These are phyloP conservation scores for Chondrilla cf. caribensis DNA, from an alignment of 37 sponge, comb jelly and placozoan genomes.

Conservation along the genomic window DNA sequence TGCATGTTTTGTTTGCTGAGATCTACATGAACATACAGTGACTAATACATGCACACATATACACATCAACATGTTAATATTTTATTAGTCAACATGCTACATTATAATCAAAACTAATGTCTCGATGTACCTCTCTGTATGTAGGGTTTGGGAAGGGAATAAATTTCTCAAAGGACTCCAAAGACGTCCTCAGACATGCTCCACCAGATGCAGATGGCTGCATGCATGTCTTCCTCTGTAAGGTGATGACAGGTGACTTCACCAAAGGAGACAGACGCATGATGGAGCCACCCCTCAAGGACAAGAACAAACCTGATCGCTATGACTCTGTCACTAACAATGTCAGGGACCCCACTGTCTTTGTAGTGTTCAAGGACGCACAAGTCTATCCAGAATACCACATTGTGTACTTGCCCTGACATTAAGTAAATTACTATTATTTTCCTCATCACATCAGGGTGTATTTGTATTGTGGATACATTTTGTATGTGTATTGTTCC, in stretches of 20 bases:
- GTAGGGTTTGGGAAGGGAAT: conserved; percentile 65
- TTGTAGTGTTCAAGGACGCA: conserved; percentile 53
- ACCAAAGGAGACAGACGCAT: conserved; percentile 33
- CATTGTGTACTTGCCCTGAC: conserved; percentile 3
- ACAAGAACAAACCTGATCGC: conserved; percentile 19
- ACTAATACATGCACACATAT: no score
- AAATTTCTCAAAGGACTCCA: conserved; percentile 49
- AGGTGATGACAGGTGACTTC: conserved; percentile 42
- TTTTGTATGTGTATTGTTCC: no score
- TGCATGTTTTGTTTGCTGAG: no score
- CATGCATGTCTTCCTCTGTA: conserved; percentile 45
- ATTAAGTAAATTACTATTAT: not conserved
- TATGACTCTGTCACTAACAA: conserved; percentile 69
- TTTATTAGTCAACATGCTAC: no score
- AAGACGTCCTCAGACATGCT: conserved; percentile 38
- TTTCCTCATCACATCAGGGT: not conserved
- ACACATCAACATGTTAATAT: no score
- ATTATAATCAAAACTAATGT: no score
- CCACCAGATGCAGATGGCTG: conserved; percentile 25
- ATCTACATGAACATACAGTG: no score
- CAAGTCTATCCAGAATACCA: conserved; percentile 74
- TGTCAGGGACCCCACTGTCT: conserved; percentile 8
- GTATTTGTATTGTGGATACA: no score
- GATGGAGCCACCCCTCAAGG: conserved; percentile 40
- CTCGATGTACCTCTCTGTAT: no score